These are phyloP conservation scores for Erebia palarica DNA, from an alignment of 2,888 invertebrate genomes.

Conservation along the genomic window DNA sequence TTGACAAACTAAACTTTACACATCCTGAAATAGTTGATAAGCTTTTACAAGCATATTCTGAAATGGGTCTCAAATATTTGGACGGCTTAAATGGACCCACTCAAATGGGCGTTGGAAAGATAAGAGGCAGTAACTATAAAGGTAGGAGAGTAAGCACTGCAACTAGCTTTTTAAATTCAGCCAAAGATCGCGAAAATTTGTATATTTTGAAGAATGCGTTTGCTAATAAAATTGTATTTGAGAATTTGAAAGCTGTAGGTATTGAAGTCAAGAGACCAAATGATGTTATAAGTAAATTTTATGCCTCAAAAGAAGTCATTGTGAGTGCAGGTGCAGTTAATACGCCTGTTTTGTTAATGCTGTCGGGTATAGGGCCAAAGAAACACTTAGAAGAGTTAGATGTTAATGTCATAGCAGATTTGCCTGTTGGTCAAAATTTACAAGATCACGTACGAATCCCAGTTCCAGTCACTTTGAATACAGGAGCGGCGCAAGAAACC, in stretches of 20 bases:
- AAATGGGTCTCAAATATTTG: slow-evolving; percentile 74
- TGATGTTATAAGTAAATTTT: slow-evolving; percentile 53
- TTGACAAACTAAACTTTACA: slow-evolving; percentile 75
- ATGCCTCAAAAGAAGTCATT: slow-evolving; percentile 64
- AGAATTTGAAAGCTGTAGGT: slow-evolving; percentile 54
- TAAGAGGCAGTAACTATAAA: slow-evolving; percentile 74
- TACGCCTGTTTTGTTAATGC: slow-evolving; percentile 65
- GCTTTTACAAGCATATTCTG: slow-evolving; percentile 68
- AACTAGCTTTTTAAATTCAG: slow-evolving; percentile 72
- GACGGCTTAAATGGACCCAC: slow-evolving; percentile 68
- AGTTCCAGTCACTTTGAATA: slow-evolving; percentile 63
- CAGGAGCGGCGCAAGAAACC: slow-evolving; percentile 57
- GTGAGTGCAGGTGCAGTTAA: slow-evolving; percentile 68
- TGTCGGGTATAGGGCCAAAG: slow-evolving; percentile 69
- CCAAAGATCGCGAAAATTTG: slow-evolving; percentile 60
- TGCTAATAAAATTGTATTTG: slow-evolving; percentile 47
- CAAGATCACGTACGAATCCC: slow-evolving; percentile 76
- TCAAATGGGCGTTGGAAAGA: slow-evolving; percentile 80
- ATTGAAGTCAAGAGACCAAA: slow-evolving; percentile 56
- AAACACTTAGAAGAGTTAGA: slow-evolving; percentile 54
- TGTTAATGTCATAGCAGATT: slow-evolving; percentile 57
- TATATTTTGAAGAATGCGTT: slow-evolving; percentile 63
- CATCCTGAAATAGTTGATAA: slow-evolving; percentile 60
- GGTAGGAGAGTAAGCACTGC: slow-evolving; percentile 81
- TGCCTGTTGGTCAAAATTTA: slow-evolving; percentile 73